Base-by-base conservation (phyloP, 2,797 vertebrate species). In the Sardinella longiceps region DNA sequence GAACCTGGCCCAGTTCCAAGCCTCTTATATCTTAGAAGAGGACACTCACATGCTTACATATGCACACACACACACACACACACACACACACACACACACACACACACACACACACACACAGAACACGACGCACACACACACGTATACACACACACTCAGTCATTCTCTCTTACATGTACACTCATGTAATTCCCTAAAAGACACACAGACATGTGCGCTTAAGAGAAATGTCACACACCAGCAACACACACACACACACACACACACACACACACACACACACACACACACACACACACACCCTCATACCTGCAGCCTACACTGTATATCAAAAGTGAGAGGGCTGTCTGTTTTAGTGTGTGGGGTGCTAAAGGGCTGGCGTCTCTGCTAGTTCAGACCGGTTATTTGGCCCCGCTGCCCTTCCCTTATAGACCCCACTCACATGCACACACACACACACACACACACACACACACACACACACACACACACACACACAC, bases 1-100 rank as follows among this genome's bases (percentile, higher is more conserved):
- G 97, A 98, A 98, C 97, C 98, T 98, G 97, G 97, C 97, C 92
- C 87, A 93, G 95, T 93, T 97, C 98, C 97, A 98, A 95, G 94
- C 95, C 95, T 96, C 94, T 96, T 96, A 97, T 96, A 95, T 97
- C 94, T 97, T 96, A 96, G 95, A 96, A 92, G 96, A 95, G 88
- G 66, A 74, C 66, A 39, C 66, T 74, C 66, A 74, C 66, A 74
- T 74, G 33, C 66, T 74, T 39, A 39, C 66, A 74, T 74, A 39
- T 74, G 53, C 90, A 86, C 87, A 89, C 88, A 83, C 85, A 30
- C 83, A 43, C 23, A 43, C 84, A 83, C 82, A 82, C 83, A 66
- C 82, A 23, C 84, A 84, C 83, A 83, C 81, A 82, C 80, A 77
- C 88, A 80, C 63, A 80, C 87, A 85, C 87, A 88, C 85, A 88